A percentile compares a stretch with the other conserved stretches of the same genome.
Conservation (phyloP, 2,797 vertebrate species). For the Notoglanidium macrostoma region DNA sequence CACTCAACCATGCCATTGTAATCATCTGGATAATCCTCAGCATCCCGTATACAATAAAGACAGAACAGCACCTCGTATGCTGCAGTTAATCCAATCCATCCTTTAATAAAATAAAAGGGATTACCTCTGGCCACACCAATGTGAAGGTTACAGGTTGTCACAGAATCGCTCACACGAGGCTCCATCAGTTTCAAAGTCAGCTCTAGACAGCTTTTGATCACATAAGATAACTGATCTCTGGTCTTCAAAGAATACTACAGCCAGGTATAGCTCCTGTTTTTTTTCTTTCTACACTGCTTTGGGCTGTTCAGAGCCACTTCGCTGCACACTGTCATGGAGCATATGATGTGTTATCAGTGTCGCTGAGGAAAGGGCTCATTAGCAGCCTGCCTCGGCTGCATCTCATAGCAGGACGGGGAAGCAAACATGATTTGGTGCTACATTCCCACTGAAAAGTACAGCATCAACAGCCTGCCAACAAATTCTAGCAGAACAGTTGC, state of each 20-base stretch:
- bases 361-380: constrained; percentile 45
- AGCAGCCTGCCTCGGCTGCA: constrained; percentile 27
- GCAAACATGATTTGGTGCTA: neutral
- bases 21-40: constrained; percentile 1
- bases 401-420: constrained; percentile 26
- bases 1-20: constrained; percentile 22
- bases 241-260: constrained; percentile 70
- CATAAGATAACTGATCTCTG: constrained; percentile 71
- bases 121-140: constrained; percentile 46
- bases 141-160: constrained; percentile 63
- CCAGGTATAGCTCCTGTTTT: constrained; percentile 34
- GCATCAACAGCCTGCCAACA: neutral
- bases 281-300: constrained; percentile 20
- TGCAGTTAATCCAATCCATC: neutral
- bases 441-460: neutral
- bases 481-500: neutral
- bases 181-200: constrained; percentile 69
- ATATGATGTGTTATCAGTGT: constrained; percentile 67
- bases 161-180: constrained; percentile 69
- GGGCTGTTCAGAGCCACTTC: constrained; percentile 65
- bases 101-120: constrained; percentile 24
- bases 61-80: neutral
- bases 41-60: constrained; percentile 13
- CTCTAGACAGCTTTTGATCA: constrained; percentile 69
- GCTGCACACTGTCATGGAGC: constrained; percentile 59